phyloP scores from a whole-genome alignment of 2,113 vertebrate species.

The Syrmaticus mikado region DNA sequence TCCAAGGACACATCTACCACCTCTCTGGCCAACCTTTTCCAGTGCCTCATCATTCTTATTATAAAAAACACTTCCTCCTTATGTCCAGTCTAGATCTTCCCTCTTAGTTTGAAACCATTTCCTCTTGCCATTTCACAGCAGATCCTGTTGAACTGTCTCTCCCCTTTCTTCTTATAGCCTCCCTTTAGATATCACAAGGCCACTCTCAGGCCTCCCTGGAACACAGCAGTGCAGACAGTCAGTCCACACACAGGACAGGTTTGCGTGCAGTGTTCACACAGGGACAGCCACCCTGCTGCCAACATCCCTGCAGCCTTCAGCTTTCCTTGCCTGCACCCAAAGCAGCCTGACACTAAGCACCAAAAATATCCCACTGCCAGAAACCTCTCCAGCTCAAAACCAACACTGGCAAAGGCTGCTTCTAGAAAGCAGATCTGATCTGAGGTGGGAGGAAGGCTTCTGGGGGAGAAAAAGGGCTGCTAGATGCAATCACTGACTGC shows the following conservation, averaged over 20 bases:
- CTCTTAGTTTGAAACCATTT: too few species aligned
- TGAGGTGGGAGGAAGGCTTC: not conserved
- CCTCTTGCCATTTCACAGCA: too few species aligned
- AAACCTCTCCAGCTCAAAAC: not conserved
- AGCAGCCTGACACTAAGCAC: not conserved
- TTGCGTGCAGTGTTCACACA: fast-evolving
- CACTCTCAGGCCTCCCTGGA: too few species aligned
- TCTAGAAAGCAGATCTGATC: not conserved
- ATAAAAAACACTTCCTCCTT: too few species aligned
- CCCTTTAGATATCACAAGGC: too few species aligned
- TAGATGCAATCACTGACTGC: not conserved
- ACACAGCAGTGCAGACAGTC: not conserved
- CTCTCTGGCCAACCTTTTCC: too few species aligned
- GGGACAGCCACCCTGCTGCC: not conserved
- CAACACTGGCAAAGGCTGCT: not conserved
- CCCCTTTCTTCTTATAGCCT: too few species aligned
- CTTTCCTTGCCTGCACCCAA: not conserved
- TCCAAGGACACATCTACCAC: too few species aligned
- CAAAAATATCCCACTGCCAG: fast-evolving
- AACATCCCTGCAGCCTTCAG: fast-evolving
- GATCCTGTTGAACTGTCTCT: too few species aligned
- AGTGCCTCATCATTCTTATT: too few species aligned
- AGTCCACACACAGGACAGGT: not conserved
- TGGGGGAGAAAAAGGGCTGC: not conserved
- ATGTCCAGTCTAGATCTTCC: too few species aligned